Evolutionary conservation across 2,113 vertebrate genomes (phyloP).

Genomic region (Numenius arquata): DNA sequence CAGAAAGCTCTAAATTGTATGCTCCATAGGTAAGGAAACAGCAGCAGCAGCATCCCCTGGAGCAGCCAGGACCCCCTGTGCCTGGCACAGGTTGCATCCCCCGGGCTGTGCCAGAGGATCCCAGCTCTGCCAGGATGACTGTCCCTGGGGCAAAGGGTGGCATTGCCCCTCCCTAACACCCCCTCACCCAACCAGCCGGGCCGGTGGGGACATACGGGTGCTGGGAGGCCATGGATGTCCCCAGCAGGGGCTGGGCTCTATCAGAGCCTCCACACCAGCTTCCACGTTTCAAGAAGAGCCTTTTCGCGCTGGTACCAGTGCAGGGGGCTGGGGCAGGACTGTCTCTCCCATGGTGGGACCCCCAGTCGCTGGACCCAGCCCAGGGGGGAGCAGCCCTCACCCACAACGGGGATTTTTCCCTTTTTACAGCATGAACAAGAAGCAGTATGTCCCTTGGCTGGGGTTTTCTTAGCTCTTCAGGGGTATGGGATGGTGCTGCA

Average conservation of each 20-base stretch:
- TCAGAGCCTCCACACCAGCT: background rate
- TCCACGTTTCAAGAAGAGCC: background rate
- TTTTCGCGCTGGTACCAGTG: background rate
- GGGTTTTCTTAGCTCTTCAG: background rate
- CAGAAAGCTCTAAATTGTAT: accelerated
- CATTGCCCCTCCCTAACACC: background rate
- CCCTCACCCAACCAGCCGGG: accelerated
- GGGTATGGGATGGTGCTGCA: background rate
- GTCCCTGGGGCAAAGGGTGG: background rate
- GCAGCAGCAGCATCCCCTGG: background rate
- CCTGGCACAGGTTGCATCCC: background rate
- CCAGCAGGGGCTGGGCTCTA: accelerated
- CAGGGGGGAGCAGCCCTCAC: background rate
- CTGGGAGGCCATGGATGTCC: background rate
- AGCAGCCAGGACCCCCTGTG: background rate
- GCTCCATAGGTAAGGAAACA: background rate
- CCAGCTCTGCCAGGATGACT: background rate
- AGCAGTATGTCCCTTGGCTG: accelerated
- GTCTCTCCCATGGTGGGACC: accelerated
- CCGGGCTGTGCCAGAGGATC: background rate
- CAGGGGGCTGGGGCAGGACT: background rate
- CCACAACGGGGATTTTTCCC: background rate
- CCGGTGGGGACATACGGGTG: background rate
- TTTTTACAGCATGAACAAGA: background rate
- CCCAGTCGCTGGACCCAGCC: background rate